Evolutionary conservation across 2,797 vertebrate species (phyloP).

Genomic region (Chelonia mydas): DNA sequence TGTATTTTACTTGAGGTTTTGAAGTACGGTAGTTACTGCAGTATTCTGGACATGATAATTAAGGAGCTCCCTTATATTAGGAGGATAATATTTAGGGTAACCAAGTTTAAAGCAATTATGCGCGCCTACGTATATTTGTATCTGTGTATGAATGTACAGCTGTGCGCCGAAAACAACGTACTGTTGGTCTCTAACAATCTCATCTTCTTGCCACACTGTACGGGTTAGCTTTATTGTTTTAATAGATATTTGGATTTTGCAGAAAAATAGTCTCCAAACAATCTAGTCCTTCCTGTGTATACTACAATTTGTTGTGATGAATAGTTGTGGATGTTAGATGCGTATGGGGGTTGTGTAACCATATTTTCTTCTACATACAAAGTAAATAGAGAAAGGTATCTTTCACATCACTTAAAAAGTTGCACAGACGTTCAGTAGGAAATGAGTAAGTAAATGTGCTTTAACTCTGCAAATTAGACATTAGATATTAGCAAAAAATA

Average conservation of each 20-base stretch:
- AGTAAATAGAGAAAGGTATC: slow-evolving; percentile 65
- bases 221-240: neutral
- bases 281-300: neutral
- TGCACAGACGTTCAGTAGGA: slow-evolving; percentile 55
- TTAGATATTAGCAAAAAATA: slow-evolving; percentile 66
- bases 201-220: neutral
- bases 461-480: slow-evolving; percentile 65
- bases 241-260: neutral
- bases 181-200: neutral
- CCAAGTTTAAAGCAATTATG: slow-evolving; percentile 36
- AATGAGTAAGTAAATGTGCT: slow-evolving; percentile 66
- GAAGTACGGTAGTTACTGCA: neutral
- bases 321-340: slow-evolving; percentile 13
- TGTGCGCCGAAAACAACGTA: neutral
- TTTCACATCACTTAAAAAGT: slow-evolving; percentile 52
- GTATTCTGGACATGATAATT: neutral
- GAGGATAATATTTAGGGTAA: slow-evolving; percentile 46
- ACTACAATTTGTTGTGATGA: neutral
- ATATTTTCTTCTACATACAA: slow-evolving; percentile 46
- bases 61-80: neutral
- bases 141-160: slow-evolving; percentile 15
- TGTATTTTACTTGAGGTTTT: slow-evolving; percentile 1
- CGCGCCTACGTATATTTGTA: slow-evolving; percentile 52
- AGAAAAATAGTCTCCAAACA: neutral
- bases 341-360: slow-evolving; percentile 29